Conservation (phyloP, 2,888 invertebrate species). For the Lithophane leautieri region DNA sequence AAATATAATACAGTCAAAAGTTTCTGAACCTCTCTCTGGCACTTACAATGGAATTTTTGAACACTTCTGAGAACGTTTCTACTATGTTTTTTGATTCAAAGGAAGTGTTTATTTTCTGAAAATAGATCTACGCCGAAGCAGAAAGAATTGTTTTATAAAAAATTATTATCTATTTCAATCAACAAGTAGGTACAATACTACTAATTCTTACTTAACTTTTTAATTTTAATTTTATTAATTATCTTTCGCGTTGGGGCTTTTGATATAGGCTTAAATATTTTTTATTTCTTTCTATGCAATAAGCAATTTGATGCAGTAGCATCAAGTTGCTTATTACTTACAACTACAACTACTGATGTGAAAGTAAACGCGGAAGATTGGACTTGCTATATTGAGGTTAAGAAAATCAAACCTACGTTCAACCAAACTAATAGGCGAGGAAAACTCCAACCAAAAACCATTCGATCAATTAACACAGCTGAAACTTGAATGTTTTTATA, state of each 20-base stretch:
- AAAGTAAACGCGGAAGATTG: neutral
- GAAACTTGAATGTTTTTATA: conserved; percentile 43
- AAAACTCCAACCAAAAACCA: conserved; percentile 18
- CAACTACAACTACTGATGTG: no score
- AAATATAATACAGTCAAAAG: conserved; percentile 50
- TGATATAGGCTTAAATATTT: neutral
- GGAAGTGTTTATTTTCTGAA: neutral
- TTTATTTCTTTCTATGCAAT: neutral
- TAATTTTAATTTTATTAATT: neutral
- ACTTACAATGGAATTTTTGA: conserved; percentile 36
- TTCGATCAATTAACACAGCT: conserved; percentile 49
- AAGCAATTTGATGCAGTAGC: neutral
- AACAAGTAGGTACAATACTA: neutral
- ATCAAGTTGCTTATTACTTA: no score
- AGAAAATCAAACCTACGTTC: no score
- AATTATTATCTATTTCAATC: neutral
- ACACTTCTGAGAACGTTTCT: neutral
- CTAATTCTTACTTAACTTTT: neutral
- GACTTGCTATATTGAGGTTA: neutral
- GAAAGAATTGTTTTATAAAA: no score
- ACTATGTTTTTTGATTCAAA: conserved; percentile 10
- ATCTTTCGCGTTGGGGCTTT: neutral
- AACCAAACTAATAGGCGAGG: neutral
- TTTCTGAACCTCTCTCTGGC: conserved; percentile 20
- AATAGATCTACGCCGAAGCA: neutral